Conservation (phyloP, 2,113 vertebrate species). For the Sitta europaea region DNA sequence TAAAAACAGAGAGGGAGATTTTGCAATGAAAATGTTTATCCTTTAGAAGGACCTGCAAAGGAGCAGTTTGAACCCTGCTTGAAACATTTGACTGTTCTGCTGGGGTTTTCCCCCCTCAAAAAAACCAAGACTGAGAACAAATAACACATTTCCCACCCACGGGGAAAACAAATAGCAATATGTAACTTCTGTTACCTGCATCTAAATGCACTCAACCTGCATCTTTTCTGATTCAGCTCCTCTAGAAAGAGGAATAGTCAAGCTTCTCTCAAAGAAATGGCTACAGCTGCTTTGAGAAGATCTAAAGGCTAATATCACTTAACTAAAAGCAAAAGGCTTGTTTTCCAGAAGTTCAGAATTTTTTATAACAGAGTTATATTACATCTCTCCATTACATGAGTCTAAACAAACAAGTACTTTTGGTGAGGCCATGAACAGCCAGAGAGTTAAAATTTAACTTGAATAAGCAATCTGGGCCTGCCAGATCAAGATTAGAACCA, state of each 20-base stretch:
- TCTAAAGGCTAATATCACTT: not conserved
- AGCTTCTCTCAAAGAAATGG: not conserved
- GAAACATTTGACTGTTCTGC: not conserved
- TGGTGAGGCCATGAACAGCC: not conserved
- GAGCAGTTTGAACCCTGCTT: not conserved
- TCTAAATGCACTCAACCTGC: not conserved
- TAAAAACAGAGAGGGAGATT: not conserved
- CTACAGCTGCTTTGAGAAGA: not conserved
- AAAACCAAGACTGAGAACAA: not conserved
- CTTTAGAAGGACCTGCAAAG: not conserved
- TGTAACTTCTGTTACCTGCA: not conserved
- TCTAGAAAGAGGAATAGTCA: not conserved
- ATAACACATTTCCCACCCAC: not conserved
- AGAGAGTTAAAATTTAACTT: not conserved
- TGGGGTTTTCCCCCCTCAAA: not conserved
- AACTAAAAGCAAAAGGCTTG: not conserved
- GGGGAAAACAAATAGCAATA: not conserved
- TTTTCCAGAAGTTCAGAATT: not conserved
- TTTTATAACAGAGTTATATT: not conserved
- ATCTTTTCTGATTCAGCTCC: not conserved
- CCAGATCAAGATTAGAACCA: not conserved
- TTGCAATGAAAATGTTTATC: not conserved
- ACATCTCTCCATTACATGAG: not conserved
- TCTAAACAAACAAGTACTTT: not conserved
- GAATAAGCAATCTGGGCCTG: not conserved